Conservation (phyloP, 2,113 vertebrate genomes). For the Isichthys henryi region DNA sequence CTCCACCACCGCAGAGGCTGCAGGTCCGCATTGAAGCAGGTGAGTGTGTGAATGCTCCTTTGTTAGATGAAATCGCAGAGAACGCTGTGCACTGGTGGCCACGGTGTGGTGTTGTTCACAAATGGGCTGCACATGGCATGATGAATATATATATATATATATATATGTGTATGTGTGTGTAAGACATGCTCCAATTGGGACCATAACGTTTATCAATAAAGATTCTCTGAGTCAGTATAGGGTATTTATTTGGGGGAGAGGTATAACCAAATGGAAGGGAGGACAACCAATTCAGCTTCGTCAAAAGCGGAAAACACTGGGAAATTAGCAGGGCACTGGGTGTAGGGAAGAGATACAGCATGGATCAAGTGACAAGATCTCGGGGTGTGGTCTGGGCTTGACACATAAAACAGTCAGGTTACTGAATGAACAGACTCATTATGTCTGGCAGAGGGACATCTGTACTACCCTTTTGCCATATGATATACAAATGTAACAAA, state of each 20-base stretch:
- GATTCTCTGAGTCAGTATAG: neutral
- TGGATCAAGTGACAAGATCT: neutral
- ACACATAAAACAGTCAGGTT: neutral
- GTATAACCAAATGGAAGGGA: neutral
- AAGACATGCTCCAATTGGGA: neutral
- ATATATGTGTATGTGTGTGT: no score
- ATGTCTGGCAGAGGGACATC: neutral
- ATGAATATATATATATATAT: no score
- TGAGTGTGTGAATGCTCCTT: neutral
- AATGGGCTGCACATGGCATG: neutral
- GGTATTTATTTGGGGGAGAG: neutral
- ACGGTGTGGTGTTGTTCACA: neutral
- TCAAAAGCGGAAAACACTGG: neutral
- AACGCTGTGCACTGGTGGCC: neutral
- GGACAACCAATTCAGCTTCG: neutral
- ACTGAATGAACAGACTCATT: neutral
- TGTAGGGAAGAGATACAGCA: neutral
- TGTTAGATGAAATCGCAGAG: neutral
- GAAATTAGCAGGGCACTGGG: neutral
- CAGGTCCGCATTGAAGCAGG: neutral
- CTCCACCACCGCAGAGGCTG: neutral
- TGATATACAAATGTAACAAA: neutral
- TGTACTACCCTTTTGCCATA: neutral
- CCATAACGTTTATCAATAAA: neutral
- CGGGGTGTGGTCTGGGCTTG: neutral